A percentile compares a stretch with the other conserved stretches of the same genome.
These are phyloP conservation scores for Drosophila mulleri DNA, from an alignment of 2,888 invertebrate species.

Conservation along the genomic window DNA sequence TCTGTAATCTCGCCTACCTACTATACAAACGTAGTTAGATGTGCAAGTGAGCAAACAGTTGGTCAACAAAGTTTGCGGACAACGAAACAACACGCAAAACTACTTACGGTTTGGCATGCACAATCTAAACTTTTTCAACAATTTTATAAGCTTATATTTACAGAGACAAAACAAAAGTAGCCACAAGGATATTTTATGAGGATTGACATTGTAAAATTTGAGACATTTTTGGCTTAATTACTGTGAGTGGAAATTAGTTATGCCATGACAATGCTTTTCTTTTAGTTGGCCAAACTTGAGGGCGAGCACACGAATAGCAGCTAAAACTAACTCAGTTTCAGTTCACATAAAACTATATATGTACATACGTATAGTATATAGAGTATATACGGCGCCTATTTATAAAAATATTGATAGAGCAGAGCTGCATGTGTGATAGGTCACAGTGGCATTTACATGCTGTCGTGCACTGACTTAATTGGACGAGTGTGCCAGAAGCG, in stretches of 20 bases:
- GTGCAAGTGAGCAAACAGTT: constrained; percentile 58
- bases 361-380: not conserved
- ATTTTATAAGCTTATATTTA: constrained; percentile 61
- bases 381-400: not conserved
- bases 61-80: constrained; percentile 68
- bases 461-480: constrained; percentile 69
- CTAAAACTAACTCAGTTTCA: not conserved
- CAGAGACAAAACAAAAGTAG: constrained; percentile 10
- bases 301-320: no score
- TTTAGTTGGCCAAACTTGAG: not conserved
- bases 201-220: constrained; percentile 22
- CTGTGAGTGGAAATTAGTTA: constrained; percentile 5
- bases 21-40: constrained; percentile 19
- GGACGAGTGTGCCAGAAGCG: constrained; percentile 55
- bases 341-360: not conserved
- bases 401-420: not conserved
- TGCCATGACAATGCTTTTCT: not conserved
- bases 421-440: constrained; percentile 56
- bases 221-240: constrained; percentile 7
- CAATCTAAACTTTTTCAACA: constrained; percentile 66
- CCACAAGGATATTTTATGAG: constrained; percentile 10
- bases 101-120: constrained; percentile 61
- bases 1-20: constrained; percentile 14
- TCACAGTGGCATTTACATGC: constrained; percentile 62
- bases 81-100: constrained; percentile 70